Conservation (phyloP, 2,888 invertebrate species). For the Pterostichus niger region DNA sequence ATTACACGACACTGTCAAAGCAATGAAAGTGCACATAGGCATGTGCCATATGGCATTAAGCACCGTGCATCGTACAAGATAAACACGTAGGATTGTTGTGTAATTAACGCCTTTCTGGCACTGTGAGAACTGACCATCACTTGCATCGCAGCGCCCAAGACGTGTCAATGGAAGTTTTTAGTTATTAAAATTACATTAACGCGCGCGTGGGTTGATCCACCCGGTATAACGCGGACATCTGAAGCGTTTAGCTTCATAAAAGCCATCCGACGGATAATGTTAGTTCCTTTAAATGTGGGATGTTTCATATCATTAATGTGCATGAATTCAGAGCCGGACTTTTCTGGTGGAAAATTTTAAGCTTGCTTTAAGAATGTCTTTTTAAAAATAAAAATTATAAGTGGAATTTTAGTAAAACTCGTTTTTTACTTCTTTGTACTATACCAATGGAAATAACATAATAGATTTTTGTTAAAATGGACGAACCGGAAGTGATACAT, state of each 20-base stretch:
- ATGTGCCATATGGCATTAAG: not conserved
- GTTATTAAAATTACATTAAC: constrained; percentile 33
- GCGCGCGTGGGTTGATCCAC: constrained; percentile 2
- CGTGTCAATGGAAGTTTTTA: constrained; percentile 12
- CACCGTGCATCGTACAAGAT: constrained; percentile 6
- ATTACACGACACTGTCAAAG: not conserved
- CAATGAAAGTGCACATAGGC: not conserved
- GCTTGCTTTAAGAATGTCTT: too few species aligned
- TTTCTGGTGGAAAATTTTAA: too few species aligned
- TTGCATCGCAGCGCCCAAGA: not conserved
- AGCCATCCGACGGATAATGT: not conserved
- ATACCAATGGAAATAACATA: too few species aligned
- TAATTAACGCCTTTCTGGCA: constrained; percentile 17
- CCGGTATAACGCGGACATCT: not conserved
- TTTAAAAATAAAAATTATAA: too few species aligned
- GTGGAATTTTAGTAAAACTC: too few species aligned
- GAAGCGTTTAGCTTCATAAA: not conserved
- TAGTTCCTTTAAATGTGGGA: constrained; percentile 1
- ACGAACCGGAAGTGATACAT: too few species aligned
- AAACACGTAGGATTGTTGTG: constrained; percentile 26
- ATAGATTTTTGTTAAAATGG: too few species aligned
- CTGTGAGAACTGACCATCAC: constrained; percentile 12
- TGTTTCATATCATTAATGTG: constrained; percentile 6
- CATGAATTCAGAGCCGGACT: not conserved
- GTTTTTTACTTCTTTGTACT: too few species aligned